A percentile compares a stretch with the other conserved stretches of the same genome.
Evolutionary conservation across 2,113 vertebrate genomes (phyloP).

Genomic region (Antigone vipio): DNA sequence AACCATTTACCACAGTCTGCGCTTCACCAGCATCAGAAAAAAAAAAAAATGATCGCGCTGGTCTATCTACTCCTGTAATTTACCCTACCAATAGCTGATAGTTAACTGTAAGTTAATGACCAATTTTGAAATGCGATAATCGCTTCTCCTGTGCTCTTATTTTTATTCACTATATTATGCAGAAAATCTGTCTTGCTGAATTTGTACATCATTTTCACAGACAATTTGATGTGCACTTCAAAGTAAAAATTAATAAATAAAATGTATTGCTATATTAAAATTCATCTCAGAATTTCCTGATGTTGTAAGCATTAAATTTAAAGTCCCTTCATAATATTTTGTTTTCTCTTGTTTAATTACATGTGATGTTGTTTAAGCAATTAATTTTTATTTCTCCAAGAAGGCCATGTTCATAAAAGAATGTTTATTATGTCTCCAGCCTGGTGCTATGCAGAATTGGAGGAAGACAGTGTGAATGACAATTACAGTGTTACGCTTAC

Average conservation of each 20-base stretch:
- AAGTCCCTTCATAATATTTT: neutral
- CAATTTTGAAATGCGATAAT: neutral
- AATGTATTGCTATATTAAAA: neutral
- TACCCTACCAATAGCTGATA: neutral
- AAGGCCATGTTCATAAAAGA: neutral
- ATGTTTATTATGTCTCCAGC: neutral
- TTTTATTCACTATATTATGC: neutral
- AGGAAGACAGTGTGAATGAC: neutral
- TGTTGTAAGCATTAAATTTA: neutral
- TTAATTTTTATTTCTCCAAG: neutral
- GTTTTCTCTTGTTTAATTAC: neutral
- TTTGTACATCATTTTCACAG: neutral
- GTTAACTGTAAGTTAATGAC: neutral
- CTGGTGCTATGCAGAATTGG: neutral
- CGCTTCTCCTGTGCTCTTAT: neutral
- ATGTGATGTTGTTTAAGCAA: neutral
- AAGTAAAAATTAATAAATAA: neutral
- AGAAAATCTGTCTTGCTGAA: neutral
- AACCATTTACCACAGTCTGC: neutral
- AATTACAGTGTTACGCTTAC: neutral
- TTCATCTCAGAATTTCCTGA: neutral
- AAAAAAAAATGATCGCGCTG: accelerated
- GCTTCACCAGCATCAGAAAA: neutral
- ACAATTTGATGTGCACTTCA: neutral
- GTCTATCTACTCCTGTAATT: neutral